phyloP scores from a whole-genome alignment of 53 echinoderm and acorn worm genomes.

The Holothuria scabra region DNA sequence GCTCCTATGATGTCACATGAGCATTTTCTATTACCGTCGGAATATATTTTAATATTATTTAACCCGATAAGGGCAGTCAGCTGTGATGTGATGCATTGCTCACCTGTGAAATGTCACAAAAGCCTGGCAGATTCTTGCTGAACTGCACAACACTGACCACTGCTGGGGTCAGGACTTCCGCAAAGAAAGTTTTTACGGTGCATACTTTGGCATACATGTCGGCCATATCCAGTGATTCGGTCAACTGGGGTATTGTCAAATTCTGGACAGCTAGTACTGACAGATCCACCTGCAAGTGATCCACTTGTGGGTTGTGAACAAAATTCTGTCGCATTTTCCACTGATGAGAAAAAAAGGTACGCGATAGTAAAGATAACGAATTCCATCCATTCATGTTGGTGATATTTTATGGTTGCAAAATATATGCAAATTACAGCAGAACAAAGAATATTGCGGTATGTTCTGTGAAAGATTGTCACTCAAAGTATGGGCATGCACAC shows the following conservation, averaged over 20 bases:
- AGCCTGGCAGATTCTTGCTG: constrained; percentile 92
- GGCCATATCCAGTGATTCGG: constrained; percentile 60
- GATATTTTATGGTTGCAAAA: too few species aligned
- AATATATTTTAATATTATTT: too few species aligned
- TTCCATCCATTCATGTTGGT: not conserved
- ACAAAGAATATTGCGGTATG: too few species aligned
- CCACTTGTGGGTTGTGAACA: constrained; percentile 53
- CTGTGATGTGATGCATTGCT: not conserved
- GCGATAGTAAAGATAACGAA: not conserved
- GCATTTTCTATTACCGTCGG: too few species aligned
- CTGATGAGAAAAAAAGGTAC: constrained; percentile 39
- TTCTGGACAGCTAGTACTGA: constrained; percentile 69
- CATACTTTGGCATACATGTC: constrained; percentile 82
- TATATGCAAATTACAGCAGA: too few species aligned
- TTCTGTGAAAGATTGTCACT: too few species aligned
- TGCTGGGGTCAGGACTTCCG: constrained; percentile 86
- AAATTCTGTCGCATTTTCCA: constrained; percentile 75
- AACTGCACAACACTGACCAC: constrained; percentile 92
- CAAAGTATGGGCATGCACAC: too few species aligned
- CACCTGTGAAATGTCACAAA: constrained; percentile 88
- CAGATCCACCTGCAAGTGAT: constrained; percentile 75
- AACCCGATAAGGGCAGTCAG: too few species aligned
- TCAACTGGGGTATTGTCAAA: constrained; percentile 44
- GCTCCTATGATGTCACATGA: too few species aligned
- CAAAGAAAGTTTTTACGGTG: constrained; percentile 86